Percentiles rank a stretch among this genome's conserved stretches.
Conservation (phyloP, 2,888 invertebrate species). For the Slavum lentiscoides region DNA sequence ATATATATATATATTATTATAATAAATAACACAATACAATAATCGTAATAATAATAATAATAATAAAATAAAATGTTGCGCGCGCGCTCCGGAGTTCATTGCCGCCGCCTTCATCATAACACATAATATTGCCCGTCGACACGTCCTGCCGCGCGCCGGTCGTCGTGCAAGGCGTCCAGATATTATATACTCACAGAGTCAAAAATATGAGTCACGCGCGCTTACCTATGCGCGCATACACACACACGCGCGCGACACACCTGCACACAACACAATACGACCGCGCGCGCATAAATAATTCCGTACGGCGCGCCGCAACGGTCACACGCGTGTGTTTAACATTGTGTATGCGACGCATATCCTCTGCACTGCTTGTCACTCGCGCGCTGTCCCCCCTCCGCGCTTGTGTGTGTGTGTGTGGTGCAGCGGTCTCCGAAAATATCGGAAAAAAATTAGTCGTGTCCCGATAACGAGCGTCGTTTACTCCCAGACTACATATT, state of each 20-base stretch:
- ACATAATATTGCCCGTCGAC: not conserved
- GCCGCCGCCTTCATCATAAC: conserved; percentile 4
- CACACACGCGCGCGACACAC: not conserved
- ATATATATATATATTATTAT: not conserved
- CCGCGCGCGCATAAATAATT: conserved; percentile 35
- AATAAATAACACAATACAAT: not conserved
- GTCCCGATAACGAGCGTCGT: too few relatives aligned
- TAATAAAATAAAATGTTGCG: too few relatives aligned
- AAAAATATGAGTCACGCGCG: conserved; percentile 28
- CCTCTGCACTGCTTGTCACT: too few relatives aligned
- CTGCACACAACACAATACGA: not conserved
- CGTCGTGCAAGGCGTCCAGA: conserved; percentile 6
- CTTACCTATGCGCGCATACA: not conserved
- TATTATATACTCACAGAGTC: too few relatives aligned
- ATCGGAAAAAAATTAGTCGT: too few relatives aligned
- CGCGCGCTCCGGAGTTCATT: conserved; percentile 24
- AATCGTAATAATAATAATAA: not conserved
- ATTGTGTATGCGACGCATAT: not conserved
- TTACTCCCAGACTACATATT: too few relatives aligned
- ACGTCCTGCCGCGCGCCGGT: conserved; percentile 9
- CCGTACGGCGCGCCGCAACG: too few relatives aligned
- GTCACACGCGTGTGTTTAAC: not conserved
- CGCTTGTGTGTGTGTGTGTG: too few relatives aligned
- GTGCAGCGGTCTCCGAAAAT: too few relatives aligned
- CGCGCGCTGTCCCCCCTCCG: too few relatives aligned